Conservation (phyloP, 2,113 vertebrate genomes). For the Poecile atricapillus region DNA sequence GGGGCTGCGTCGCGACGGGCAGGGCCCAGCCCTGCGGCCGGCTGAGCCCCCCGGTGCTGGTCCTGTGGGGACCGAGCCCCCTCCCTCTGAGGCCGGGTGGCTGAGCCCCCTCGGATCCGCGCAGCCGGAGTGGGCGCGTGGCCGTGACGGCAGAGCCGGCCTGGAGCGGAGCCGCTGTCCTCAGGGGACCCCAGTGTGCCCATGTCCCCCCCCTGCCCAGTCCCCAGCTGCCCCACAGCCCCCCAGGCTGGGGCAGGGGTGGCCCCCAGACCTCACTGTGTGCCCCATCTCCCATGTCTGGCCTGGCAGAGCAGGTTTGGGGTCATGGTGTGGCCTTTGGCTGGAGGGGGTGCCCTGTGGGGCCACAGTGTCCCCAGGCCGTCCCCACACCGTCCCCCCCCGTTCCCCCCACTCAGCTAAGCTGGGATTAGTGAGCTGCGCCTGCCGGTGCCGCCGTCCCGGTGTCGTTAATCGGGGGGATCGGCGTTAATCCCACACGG, state of each 20-base stretch:
- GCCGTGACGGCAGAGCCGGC: neutral
- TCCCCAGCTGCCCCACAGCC: neutral
- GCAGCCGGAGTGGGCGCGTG: neutral
- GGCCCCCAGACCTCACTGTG: accelerated
- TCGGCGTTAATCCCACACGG: neutral
- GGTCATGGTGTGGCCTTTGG: accelerated
- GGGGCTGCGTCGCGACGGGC: neutral
- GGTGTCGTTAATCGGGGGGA: constrained; percentile 31
- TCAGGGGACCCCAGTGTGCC: neutral
- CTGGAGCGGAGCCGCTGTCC: neutral
- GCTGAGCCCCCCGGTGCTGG: neutral
- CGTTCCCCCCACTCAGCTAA: neutral
- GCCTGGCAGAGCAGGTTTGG: neutral
- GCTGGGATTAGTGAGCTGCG: neutral
- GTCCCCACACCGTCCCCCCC: neutral
- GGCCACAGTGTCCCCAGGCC: neutral
- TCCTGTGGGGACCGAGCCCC: neutral
- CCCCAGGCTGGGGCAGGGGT: neutral
- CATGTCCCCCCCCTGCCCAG: neutral
- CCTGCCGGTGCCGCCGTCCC: neutral
- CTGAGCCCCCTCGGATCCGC: neutral
- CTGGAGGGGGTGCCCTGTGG: neutral
- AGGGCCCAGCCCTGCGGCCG: neutral
- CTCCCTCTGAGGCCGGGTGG: accelerated
- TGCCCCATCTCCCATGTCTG: accelerated